phyloP scores from a whole-genome alignment of 2,888 invertebrate genomes.

The Melinaea menophilus region DNA sequence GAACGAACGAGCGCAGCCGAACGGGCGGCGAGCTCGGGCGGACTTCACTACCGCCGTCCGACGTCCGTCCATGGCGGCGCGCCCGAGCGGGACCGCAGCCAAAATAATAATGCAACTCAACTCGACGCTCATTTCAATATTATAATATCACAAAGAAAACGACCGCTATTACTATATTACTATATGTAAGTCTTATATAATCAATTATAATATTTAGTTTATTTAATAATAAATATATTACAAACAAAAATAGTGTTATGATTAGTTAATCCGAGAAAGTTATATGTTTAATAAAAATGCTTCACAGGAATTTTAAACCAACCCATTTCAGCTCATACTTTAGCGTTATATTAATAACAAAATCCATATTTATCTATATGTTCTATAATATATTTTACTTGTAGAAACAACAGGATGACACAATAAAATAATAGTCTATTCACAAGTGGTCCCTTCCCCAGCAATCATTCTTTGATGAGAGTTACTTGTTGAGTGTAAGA shows the following conservation, averaged over 20 bases:
- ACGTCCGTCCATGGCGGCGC: constrained; percentile 7
- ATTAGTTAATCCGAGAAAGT: no score
- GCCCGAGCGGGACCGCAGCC: constrained; percentile 36
- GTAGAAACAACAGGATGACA: constrained; percentile 28
- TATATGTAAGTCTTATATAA: background rate
- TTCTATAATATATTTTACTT: constrained; percentile 6
- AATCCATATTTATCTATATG: background rate
- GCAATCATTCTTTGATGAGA: constrained; percentile 5
- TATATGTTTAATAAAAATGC: no score
- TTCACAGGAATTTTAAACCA: background rate
- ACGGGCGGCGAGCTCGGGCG: constrained; percentile 20
- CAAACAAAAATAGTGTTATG: background rate
- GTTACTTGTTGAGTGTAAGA: background rate
- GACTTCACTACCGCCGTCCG: background rate
- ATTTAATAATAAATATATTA: constrained; percentile 5
- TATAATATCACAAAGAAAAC: constrained; percentile 26
- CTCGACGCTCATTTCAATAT: constrained; percentile 27
- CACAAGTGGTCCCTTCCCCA: constrained; percentile 26
- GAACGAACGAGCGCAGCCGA: constrained; percentile 21
- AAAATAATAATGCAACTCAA: constrained; percentile 32
- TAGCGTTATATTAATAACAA: no score
- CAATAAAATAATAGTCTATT: constrained; percentile 25
- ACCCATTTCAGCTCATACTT: background rate
- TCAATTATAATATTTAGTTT: background rate
- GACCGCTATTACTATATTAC: background rate